phyloP scores from a whole-genome alignment of 2,113 vertebrate species.

The Syngnathus scovelli region DNA sequence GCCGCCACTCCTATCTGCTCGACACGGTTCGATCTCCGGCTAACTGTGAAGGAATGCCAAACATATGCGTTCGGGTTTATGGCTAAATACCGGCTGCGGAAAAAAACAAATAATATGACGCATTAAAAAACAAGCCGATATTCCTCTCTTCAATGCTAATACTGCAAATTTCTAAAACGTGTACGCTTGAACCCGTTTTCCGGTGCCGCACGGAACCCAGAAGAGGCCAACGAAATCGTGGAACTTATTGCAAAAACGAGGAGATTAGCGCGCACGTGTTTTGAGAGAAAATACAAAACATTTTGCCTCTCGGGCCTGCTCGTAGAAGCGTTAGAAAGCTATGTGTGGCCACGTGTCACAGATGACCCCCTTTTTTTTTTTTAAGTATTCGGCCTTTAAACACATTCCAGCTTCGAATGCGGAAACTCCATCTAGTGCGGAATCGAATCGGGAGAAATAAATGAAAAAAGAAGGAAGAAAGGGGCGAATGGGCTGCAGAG shows the following conservation, averaged over 20 bases:
- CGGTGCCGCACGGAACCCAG: neutral
- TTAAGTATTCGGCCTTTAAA: constrained; percentile 11
- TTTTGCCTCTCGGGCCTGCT: neutral
- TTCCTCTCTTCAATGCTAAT: constrained; percentile 1
- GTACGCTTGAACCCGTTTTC: neutral
- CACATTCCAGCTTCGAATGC: constrained; percentile 10
- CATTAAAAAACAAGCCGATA: no score
- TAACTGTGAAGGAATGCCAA: constrained; percentile 25
- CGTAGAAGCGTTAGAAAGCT: constrained; percentile 16
- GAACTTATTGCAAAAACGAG: neutral
- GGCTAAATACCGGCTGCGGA: constrained; percentile 9
- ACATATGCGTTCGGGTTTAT: constrained; percentile 10
- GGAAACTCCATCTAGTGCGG: neutral
- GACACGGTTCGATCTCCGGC: constrained; percentile 34
- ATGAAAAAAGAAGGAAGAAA: neutral
- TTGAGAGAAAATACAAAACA: constrained; percentile 1
- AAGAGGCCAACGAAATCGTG: neutral
- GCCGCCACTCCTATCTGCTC: constrained; percentile 51
- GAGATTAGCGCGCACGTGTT: neutral
- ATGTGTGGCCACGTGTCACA: constrained; percentile 58
- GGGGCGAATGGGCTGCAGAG: constrained; percentile 22
- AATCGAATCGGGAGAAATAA: neutral
- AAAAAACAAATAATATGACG: neutral
- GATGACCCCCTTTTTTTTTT: constrained; percentile 45
- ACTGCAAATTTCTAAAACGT: constrained; percentile 1